These are phyloP conservation scores for Melieria picta DNA, from an alignment of 2,888 invertebrate genomes.

Conservation along the genomic window DNA sequence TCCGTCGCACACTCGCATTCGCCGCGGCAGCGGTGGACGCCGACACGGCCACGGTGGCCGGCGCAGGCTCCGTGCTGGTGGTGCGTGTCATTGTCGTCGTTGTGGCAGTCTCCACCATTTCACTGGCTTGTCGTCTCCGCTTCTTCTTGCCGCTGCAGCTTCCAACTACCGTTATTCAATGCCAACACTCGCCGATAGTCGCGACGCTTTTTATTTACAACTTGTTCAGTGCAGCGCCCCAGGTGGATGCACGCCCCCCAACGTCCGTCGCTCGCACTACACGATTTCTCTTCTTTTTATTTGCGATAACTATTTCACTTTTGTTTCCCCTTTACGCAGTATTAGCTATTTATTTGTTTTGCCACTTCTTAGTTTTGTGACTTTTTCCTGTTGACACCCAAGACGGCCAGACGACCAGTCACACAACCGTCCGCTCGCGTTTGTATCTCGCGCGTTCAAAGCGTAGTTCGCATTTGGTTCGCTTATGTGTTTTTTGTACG, in stretches of 20 bases:
- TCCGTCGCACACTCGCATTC: conserved; percentile 40
- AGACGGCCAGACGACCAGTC: background rate
- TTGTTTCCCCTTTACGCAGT: conserved; percentile 5
- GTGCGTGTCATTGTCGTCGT: conserved; percentile 54
- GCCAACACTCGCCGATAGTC: too few relatives aligned
- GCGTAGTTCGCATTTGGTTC: conserved; percentile 32
- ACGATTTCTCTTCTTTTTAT: too few relatives aligned
- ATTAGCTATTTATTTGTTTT: conserved; percentile 2
- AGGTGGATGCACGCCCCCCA: too few relatives aligned
- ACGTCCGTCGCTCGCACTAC: too few relatives aligned
- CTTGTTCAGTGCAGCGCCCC: too few relatives aligned
- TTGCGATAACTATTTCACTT: conserved; percentile 14
- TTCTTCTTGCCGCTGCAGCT: background rate
- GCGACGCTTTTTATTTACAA: too few relatives aligned
- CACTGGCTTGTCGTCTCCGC: background rate
- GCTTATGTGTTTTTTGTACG: conserved; percentile 21
- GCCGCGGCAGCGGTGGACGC: conserved; percentile 21
- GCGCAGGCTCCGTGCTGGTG: conserved; percentile 39
- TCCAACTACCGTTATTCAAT: background rate
- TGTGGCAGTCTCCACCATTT: conserved; percentile 58
- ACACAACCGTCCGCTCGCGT: conserved; percentile 22
- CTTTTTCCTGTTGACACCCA: conserved; percentile 20
- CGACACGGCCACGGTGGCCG: conserved; percentile 32
- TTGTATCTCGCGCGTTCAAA: conserved; percentile 27
- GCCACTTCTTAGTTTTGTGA: background rate